phyloP scores from a whole-genome alignment of 2,797 vertebrate species.

The Epinephelus malabaricus region DNA sequence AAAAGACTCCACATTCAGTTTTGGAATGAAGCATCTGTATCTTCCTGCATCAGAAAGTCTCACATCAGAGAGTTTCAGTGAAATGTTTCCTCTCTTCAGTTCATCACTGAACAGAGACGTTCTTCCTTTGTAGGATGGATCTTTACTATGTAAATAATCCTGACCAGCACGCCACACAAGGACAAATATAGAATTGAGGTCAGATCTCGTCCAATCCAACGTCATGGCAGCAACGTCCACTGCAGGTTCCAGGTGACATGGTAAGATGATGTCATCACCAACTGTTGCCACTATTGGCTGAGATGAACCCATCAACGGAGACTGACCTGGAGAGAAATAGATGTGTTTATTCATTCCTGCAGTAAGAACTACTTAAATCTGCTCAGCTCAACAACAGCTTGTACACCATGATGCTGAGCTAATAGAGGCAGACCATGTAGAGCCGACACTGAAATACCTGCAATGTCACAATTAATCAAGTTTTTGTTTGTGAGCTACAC shows the following conservation, averaged over 20 bases:
- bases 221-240: constrained; percentile 5
- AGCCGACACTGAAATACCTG: too few species aligned
- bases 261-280: constrained; percentile 8
- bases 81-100: constrained; percentile 23
- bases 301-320: rapidly evolving
- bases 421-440: too few species aligned
- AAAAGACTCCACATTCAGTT: rapidly evolving
- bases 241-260: background rate
- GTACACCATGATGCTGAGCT: too few species aligned
- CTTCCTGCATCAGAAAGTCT: constrained; percentile 24
- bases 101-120: background rate
- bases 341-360: background rate
- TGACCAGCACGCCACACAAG: background rate
- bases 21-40: constrained; percentile 40
- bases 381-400: too few species aligned
- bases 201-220: constrained; percentile 22
- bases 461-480: too few species aligned
- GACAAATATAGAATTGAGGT: background rate
- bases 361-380: too few species aligned
- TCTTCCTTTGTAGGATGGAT: constrained; percentile 12
- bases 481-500: too few species aligned
- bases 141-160: background rate
- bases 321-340: constrained; percentile 8
- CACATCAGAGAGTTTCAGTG: constrained; percentile 26
- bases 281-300: background rate